phyloP scores from a whole-genome alignment of 1,140 invertebrate genomes.

The Linepithema humile region DNA sequence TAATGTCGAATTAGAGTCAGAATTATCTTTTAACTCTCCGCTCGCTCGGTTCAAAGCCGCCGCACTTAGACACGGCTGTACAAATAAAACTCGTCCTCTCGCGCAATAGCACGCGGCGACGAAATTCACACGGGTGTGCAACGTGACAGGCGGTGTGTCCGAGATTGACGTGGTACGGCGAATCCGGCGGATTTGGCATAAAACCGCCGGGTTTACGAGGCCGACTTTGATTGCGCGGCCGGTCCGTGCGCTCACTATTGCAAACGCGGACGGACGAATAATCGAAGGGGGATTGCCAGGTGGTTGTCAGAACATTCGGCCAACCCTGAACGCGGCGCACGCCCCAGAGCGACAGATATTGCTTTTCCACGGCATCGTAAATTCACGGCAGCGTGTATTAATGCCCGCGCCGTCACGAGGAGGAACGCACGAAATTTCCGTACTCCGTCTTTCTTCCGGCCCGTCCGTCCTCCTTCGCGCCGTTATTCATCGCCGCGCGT shows the following conservation, averaged over 20 bases:
- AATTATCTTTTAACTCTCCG: background rate
- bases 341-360: constrained; percentile 60
- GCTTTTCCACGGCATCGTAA: constrained; percentile 63
- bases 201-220: constrained; percentile 54
- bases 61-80: background rate
- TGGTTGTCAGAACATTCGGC: constrained; percentile 54
- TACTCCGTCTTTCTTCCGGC: constrained; percentile 35
- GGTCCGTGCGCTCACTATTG: constrained; percentile 36
- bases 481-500: constrained; percentile 39
- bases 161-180: constrained; percentile 32
- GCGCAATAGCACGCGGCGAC: background rate
- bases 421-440: constrained; percentile 61
- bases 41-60: background rate
- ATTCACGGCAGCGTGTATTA: constrained; percentile 60
- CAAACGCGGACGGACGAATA: constrained; percentile 57
- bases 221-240: constrained; percentile 49
- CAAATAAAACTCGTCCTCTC: constrained; percentile 33
- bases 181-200: constrained; percentile 47
- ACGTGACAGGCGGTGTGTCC: constrained; percentile 14
- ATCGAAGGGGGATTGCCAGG: constrained; percentile 62
- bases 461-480: background rate
- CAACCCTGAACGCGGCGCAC: constrained; percentile 17
- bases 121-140: constrained; percentile 19
- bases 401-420: constrained; percentile 49
- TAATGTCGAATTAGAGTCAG: background rate